Percentiles rank a stretch among this genome's conserved stretches.
Evolutionary conservation across 2,888 invertebrate genomes (phyloP).

Genomic region (Eumerus sabulonum): DNA sequence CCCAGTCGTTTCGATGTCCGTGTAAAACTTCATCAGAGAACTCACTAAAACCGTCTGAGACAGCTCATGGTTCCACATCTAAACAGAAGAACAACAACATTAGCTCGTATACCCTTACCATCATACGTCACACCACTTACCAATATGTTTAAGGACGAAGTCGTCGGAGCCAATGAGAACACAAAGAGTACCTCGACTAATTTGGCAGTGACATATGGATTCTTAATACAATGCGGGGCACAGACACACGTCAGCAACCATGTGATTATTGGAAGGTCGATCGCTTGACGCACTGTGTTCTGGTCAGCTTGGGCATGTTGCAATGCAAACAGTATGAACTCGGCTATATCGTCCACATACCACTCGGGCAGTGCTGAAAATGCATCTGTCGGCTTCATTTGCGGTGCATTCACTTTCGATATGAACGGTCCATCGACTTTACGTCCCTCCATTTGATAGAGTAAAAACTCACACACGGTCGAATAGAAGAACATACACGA

Average conservation of each 20-base stretch:
- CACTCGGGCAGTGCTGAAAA: conserved; percentile 97
- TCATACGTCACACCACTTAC: conserved; percentile 71
- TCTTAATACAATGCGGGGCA: conserved; percentile 93
- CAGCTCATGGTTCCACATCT: conserved; percentile 93
- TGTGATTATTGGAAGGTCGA: conserved; percentile 90
- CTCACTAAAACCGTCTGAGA: conserved; percentile 91
- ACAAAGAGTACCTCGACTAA: conserved; percentile 94
- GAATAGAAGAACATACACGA: conserved; percentile 93
- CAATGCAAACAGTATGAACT: conserved; percentile 94
- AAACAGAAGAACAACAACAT: conserved; percentile 80
- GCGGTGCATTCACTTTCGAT: conserved; percentile 81
- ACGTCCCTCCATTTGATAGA: conserved; percentile 82
- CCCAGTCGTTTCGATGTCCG: conserved; percentile 98
- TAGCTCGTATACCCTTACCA: background rate
- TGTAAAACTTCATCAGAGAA: conserved; percentile 98
- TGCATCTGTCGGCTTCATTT: conserved; percentile 83
- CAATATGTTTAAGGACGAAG: conserved; percentile 77
- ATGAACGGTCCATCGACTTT: conserved; percentile 79
- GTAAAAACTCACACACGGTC: conserved; percentile 89
- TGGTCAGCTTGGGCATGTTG: conserved; percentile 86
- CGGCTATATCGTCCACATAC: conserved; percentile 98
- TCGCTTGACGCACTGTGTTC: conserved; percentile 84
- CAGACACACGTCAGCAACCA: conserved; percentile 95
- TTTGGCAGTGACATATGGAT: conserved; percentile 98
- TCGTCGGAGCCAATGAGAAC: conserved; percentile 85